A percentile compares a stretch with the other conserved stretches of the same genome.
phyloP scores from a whole-genome alignment of 2,888 invertebrate species.

The Agrypnus murinus region DNA sequence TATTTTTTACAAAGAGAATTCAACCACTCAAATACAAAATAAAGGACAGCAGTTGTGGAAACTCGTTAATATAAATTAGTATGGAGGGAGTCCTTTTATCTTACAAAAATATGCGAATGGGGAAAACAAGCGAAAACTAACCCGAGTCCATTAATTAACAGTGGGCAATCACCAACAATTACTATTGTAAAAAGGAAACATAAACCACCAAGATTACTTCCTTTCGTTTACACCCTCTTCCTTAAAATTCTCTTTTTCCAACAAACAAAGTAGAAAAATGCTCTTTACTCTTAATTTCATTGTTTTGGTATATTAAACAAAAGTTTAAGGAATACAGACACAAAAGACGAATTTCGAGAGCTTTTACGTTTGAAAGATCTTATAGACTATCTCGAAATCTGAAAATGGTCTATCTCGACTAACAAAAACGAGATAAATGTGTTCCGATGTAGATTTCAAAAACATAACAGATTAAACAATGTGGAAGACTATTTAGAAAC shows the following conservation, averaged over 20 bases:
- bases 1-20: slow-evolving; percentile 3
- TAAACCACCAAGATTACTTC: slow-evolving; percentile 16
- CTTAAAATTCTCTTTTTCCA: not conserved
- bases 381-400: too few species aligned
- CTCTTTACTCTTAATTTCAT: too few species aligned
- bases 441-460: too few species aligned
- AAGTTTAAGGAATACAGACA: too few species aligned
- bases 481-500: too few species aligned
- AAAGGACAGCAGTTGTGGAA: not conserved
- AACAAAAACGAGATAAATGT: too few species aligned
- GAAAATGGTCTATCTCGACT: too few species aligned
- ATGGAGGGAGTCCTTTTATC: slow-evolving; percentile 10
- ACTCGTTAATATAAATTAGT: slow-evolving; percentile 10
- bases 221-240: slow-evolving; percentile 18
- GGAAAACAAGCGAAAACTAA: slow-evolving; percentile 13
- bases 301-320: too few species aligned
- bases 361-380: too few species aligned
- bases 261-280: too few species aligned
- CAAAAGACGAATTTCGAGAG: too few species aligned
- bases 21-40: slow-evolving; percentile 29
- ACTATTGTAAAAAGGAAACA: slow-evolving; percentile 18
- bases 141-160: slow-evolving; percentile 16
- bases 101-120: slow-evolving; percentile 22
- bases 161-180: slow-evolving; percentile 20
- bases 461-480: too few species aligned